A percentile compares a stretch with the other conserved stretches of the same genome.
These are phyloP conservation scores for Limanda limanda DNA, from an alignment of 2,113 vertebrate genomes.

Conservation along the genomic window DNA sequence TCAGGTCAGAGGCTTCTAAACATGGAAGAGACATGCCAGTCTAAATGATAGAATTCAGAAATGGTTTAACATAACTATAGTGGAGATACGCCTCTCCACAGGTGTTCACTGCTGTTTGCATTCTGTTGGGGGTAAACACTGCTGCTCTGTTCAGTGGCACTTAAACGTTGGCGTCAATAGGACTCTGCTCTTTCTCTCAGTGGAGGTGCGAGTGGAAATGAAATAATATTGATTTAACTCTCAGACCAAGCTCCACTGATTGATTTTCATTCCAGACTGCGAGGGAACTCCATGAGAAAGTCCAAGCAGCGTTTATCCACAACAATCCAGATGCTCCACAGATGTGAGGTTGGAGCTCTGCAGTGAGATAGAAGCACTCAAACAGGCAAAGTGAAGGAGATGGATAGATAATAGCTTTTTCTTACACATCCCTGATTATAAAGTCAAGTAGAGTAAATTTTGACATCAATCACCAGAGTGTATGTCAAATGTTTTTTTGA, in stretches of 20 bases:
- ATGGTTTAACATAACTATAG: neutral
- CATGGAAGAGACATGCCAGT: neutral
- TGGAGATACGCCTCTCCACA: neutral
- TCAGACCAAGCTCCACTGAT: slow-evolving; percentile 33
- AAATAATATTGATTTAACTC: slow-evolving; percentile 50
- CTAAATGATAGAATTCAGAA: neutral
- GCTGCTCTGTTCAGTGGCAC: neutral
- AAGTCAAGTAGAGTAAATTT: neutral
- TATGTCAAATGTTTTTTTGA: neutral
- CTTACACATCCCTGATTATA: neutral
- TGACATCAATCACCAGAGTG: neutral
- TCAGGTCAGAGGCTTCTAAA: slow-evolving; percentile 50
- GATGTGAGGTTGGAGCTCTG: neutral
- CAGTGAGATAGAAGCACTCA: slow-evolving; percentile 6
- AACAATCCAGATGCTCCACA: neutral
- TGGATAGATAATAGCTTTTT: neutral
- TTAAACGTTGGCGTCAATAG: neutral
- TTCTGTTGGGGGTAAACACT: neutral
- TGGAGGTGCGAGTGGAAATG: slow-evolving; percentile 21
- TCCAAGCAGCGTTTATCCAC: slow-evolving; percentile 12
- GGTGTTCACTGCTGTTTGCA: neutral
- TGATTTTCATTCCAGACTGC: slow-evolving; percentile 29
- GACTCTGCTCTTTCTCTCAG: slow-evolving; percentile 2
- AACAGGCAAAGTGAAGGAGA: neutral
- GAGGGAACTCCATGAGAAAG: slow-evolving; percentile 1